phyloP scores from a whole-genome alignment of 23 tunicate genomes.

The Ciona savignyi region DNA sequence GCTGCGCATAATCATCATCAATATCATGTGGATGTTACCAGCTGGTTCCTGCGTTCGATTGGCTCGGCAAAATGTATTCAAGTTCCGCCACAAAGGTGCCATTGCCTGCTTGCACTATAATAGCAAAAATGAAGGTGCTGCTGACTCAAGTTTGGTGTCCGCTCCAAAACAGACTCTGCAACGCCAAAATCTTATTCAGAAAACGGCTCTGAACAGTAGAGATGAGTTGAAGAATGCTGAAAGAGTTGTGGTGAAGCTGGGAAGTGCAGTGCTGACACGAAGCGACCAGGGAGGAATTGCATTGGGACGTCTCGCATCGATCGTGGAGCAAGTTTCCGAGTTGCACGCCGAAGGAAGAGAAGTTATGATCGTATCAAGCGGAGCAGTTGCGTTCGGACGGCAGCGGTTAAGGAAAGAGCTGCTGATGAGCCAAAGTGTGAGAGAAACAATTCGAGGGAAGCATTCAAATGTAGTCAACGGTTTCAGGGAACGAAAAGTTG shows the following conservation, averaged over 20 bases:
- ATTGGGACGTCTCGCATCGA: conserved; percentile 75
- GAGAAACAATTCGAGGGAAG: conserved; percentile 53
- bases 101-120: too few species aligned
- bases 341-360: conserved; percentile 65
- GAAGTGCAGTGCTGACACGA: conserved; percentile 89
- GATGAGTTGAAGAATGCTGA: conserved; percentile 42
- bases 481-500: conserved; percentile 13
- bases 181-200: too few species aligned
- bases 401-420: conserved; percentile 63
- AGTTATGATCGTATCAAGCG: conserved; percentile 85
- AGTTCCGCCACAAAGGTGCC: too few species aligned
- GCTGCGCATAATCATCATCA: too few species aligned
- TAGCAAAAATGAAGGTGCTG: too few species aligned
- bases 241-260: conserved; percentile 72
- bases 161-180: too few species aligned
- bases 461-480: background rate
- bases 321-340: conserved; percentile 86
- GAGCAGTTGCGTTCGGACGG: conserved; percentile 88
- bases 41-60: too few species aligned
- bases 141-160: conserved; percentile 3
- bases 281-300: conserved; percentile 87
- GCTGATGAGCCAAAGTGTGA: conserved; percentile 82
- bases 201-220: too few species aligned
- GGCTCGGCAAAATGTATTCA: too few species aligned
- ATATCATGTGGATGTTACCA: too few species aligned